Conservation (phyloP, 2,888 invertebrate genomes). For the Subacronicta megacephala region DNA sequence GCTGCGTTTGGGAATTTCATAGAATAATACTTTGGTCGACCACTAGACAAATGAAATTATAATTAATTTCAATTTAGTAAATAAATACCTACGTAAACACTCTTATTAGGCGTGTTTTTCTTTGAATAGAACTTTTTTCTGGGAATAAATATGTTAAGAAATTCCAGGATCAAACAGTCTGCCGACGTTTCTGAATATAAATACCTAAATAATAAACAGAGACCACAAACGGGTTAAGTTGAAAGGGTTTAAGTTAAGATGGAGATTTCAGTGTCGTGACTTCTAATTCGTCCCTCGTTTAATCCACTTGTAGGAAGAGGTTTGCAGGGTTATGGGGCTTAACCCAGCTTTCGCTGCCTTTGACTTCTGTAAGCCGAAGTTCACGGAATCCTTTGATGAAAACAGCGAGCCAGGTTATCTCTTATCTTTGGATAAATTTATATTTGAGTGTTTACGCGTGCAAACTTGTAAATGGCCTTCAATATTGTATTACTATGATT, state of each 20-base stretch:
- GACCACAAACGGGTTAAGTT: conserved; percentile 25
- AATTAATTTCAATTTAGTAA: too few relatives aligned
- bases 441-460: too few relatives aligned
- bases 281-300: conserved; percentile 22
- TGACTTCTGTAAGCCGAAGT: conserved; percentile 25
- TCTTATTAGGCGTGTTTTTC: too few relatives aligned
- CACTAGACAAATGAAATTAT: too few relatives aligned
- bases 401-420: not conserved
- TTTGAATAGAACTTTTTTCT: too few relatives aligned
- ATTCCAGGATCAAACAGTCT: too few relatives aligned
- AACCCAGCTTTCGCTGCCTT: conserved; percentile 19
- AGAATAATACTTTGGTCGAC: too few relatives aligned
- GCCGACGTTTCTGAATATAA: not conserved
- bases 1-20: too few relatives aligned
- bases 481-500: too few relatives aligned
- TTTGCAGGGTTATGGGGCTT: conserved; percentile 29
- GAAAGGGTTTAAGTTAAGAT: conserved; percentile 1
- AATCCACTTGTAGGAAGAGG: conserved; percentile 26
- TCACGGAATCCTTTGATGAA: conserved; percentile 6
- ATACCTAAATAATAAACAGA: not conserved
- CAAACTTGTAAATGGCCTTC: too few relatives aligned
- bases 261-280: conserved; percentile 25
- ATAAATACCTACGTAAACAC: too few relatives aligned
- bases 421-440: not conserved
- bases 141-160: too few relatives aligned